Evolutionary conservation across 2,113 vertebrate genomes (phyloP).

Genomic region (Eulacestoma nigropectus): DNA sequence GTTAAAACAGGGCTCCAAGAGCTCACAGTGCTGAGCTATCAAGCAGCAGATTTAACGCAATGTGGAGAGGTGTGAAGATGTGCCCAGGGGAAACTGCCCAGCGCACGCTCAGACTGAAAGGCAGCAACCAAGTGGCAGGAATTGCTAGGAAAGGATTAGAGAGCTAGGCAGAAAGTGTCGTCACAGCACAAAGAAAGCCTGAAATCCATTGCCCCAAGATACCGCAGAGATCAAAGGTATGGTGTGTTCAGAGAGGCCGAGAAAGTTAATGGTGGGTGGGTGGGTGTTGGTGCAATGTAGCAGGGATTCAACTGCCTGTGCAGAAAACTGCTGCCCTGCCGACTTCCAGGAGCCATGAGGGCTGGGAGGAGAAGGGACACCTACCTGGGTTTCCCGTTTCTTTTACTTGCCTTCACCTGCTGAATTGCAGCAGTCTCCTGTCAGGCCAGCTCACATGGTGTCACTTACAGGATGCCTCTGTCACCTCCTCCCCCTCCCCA

Average conservation of each 20-base stretch:
- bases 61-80: background rate
- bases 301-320: background rate
- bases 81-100: background rate
- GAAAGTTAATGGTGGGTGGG: background rate
- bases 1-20: background rate
- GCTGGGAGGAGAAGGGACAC: background rate
- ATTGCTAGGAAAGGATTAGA: background rate
- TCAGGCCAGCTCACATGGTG: background rate
- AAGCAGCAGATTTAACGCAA: background rate
- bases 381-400: background rate
- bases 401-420: background rate
- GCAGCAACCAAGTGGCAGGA: background rate
- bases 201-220: background rate
- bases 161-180: background rate
- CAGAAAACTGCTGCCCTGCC: background rate
- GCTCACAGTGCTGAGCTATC: background rate
- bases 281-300: background rate
- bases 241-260: background rate
- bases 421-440: background rate
- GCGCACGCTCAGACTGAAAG: background rate
- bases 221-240: fast-evolving
- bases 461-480: background rate
- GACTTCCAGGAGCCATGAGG: background rate
- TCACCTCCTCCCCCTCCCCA: background rate
- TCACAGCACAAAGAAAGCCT: background rate